Evolutionary conservation across 1,140 invertebrate species (phyloP), one percentile per base, ranked within the genome.

Genomic region (Drosophila chauvacae): DNA sequence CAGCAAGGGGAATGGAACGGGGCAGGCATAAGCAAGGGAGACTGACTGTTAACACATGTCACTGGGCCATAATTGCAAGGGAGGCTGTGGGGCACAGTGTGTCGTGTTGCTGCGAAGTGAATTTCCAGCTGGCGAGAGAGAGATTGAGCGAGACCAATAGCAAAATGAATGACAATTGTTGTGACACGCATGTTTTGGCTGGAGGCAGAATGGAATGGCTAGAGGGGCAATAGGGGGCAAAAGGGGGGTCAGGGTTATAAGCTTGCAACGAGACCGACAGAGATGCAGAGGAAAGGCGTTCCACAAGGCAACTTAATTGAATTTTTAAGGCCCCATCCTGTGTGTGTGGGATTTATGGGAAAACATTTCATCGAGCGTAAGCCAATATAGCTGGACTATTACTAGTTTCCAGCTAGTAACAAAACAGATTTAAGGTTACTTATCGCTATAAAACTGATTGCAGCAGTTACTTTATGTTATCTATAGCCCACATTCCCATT

Each of bases 151-250:
- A 14, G 18, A 33, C 18, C 23, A 26, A 23, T n/a, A 42, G 28
- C 47, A 37, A 68, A 71, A 86, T 79, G 83, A 82, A 87, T 87
- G 83, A 80, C 80, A 87, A 87, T 87, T 87, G 83, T 87, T 83
- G 82, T 87, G 82, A 87, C 79, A 86, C 79, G 70, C 73, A 74
- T 74, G 69, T 72, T 72, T 73, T 51, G 70, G 56, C 45, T 45
- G 47, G 47, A 41, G 48, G 23, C 11, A 18, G 37, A 64, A 23
- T 28, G 30, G 23, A 13, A 30, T 23, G 30, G 30, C 30, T 11
- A 11, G 33, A 11, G 42, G 33, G 4, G 26, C 23, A 16, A 30
- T 10, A 18, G 26, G 26, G 10, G 50, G 11, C 55, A 48, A 41
- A 18, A 7, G 37, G 20, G 20, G 20, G 20, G 20, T 30, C 48